Conservation (phyloP, 2,797 vertebrate species). For the Anomalospiza imberbis region DNA sequence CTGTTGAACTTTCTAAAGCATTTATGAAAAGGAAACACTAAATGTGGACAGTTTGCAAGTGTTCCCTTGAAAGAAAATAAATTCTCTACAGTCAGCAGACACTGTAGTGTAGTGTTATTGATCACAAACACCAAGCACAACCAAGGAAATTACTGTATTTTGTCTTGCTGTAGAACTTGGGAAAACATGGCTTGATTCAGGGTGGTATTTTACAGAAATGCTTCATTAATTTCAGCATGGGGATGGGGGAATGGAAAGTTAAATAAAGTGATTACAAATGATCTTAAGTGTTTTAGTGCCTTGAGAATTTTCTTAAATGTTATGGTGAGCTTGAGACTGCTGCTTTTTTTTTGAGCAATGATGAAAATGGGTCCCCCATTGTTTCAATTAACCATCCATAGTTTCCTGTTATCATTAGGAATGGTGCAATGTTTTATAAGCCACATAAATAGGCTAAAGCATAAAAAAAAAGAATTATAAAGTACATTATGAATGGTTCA, state of each 20-base stretch:
- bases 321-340: background rate
- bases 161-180: background rate
- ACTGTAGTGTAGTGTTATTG: background rate
- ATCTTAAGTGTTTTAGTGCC: background rate
- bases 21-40: background rate
- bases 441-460: background rate
- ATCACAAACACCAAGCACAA: background rate
- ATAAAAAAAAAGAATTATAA: background rate
- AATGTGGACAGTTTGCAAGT: background rate
- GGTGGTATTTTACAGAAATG: background rate
- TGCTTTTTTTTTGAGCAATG: background rate
- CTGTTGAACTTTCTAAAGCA: background rate
- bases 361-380: background rate
- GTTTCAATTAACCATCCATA: background rate
- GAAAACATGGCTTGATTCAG: background rate
- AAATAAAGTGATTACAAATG: background rate
- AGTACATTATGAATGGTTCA: background rate
- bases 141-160: background rate
- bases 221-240: background rate
- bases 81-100: background rate
- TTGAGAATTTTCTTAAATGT: background rate
- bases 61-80: background rate
- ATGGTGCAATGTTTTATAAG: background rate
- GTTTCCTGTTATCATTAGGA: background rate
- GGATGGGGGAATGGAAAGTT: background rate